phyloP scores from a whole-genome alignment of 2,797 vertebrate genomes.

The Malurus leucopterus region DNA sequence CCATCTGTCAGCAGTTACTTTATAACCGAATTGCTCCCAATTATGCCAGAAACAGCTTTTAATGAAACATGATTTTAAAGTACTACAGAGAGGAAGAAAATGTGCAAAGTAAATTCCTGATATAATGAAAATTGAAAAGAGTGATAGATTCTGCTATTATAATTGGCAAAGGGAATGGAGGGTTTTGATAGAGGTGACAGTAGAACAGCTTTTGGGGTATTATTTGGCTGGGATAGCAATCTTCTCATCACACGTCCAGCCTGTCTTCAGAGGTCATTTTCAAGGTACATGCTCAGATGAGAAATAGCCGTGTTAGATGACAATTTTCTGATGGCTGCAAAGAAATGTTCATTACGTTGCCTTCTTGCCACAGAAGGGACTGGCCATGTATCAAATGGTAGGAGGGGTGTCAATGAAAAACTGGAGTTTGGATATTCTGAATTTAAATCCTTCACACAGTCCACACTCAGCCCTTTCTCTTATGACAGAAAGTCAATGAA shows the following conservation, averaged over 20 bases:
- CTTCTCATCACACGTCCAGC: conserved; percentile 27
- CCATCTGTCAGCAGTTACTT: conserved; percentile 28
- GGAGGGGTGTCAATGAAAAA: background rate
- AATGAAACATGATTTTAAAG: conserved; percentile 35
- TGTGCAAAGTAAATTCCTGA: conserved; percentile 16
- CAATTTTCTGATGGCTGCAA: conserved; percentile 15
- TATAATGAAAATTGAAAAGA: conserved; percentile 29
- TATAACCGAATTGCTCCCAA: conserved; percentile 29
- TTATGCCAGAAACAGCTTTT: conserved; percentile 36
- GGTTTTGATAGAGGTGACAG: background rate
- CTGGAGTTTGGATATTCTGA: background rate
- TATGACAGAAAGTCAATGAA: background rate
- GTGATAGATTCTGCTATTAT: background rate
- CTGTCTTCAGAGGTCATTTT: conserved; percentile 24
- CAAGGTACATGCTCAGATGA: background rate
- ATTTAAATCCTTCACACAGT: background rate
- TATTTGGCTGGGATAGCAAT: conserved; percentile 20
- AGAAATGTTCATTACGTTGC: background rate
- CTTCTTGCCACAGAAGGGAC: background rate
- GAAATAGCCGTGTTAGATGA: background rate
- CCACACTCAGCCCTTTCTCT: background rate
- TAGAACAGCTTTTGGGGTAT: background rate
- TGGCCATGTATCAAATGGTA: background rate
- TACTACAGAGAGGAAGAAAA: background rate
- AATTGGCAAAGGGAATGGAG: conserved; percentile 19